Base-by-base conservation (phyloP, 2,888 invertebrate species). In the Blomia tropicalis region DNA sequence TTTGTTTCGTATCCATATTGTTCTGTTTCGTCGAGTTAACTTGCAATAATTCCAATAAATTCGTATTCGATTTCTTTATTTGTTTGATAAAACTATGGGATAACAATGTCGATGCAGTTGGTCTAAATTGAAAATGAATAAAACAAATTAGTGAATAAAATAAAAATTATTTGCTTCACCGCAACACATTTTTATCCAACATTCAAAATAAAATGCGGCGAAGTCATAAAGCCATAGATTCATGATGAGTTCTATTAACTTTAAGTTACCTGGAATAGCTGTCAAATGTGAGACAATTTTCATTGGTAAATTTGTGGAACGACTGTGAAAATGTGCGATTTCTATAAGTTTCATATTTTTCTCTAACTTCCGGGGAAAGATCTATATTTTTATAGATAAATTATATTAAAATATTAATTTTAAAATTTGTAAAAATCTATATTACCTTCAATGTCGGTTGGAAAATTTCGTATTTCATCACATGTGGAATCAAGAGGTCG, bases 31-130 rank as follows among this genome's bases (percentile, higher is more conserved):
- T 36, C 17, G 36, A 47, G 22, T 7, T 47, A 22, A 25, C 51
- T 27, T 47, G 22, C 5, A 47, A n/a, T n/a, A 47, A 27, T 47
- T 19, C 23, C 51, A 47, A 27, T n/a, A 47, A 47, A 47, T 47
- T 47, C 14, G 7, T 22, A 19, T 47, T 22, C 51, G 51, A 63
- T 54, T 67, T 67, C 58, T 67, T 68, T 5, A 58, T 59, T 63
- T 69, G 69, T 73, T 86, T 87, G 72, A 89, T 84, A 77, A 87
- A 82, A 65, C 80, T 76, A 72, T 89, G 86, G 59, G 76, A 78
- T 65, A 85, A 73, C 56, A 88, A 75, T 70, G 85, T 83, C 0
- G 77, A 75, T 2, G 84, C 81, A 4, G 81, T 77, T 56, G 87
- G 86, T 58, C 71, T 70, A 27, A 4, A 31, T 27, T 32, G 11